phyloP scores from a whole-genome alignment of 2,797 vertebrate genomes.

The Astyanax mexicanus region DNA sequence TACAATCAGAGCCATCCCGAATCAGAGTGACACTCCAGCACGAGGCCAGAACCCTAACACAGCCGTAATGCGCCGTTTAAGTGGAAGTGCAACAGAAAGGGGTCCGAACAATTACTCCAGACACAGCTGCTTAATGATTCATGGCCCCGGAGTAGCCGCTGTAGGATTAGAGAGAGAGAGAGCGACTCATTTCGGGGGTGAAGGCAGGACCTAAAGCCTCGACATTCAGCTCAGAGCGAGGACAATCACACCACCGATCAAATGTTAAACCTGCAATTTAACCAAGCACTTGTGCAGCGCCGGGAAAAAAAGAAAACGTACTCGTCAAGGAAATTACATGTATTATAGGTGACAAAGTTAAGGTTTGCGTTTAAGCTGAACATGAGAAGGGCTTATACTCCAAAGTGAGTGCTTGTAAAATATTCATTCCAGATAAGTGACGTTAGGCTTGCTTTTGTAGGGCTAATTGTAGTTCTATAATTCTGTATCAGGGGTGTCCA shows the following conservation, averaged over 20 bases:
- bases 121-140: conserved; percentile 41
- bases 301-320: conserved; percentile 5
- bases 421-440: background rate
- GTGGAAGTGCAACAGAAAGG: conserved; percentile 40
- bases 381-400: background rate
- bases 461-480: background rate
- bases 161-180: conserved; percentile 48
- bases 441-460: background rate
- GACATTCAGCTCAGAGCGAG: conserved; percentile 30
- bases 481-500: no score
- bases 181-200: conserved; percentile 25
- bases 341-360: conserved; percentile 33
- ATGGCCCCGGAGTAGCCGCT: conserved; percentile 38
- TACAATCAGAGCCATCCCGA: conserved; percentile 44
- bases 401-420: background rate
- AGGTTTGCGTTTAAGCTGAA: background rate
- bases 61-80: conserved; percentile 42
- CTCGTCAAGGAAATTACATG: conserved; percentile 38
- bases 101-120: conserved; percentile 45
- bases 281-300: conserved; percentile 26
- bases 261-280: conserved; percentile 48
- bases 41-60: conserved; percentile 40
- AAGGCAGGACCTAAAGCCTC: conserved; percentile 36
- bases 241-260: conserved; percentile 50
- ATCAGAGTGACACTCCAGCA: conserved; percentile 48